Percentiles rank a stretch among this genome's conserved stretches.
phyloP scores from a whole-genome alignment of 2,888 invertebrate species.

The Drosophila putrida region DNA sequence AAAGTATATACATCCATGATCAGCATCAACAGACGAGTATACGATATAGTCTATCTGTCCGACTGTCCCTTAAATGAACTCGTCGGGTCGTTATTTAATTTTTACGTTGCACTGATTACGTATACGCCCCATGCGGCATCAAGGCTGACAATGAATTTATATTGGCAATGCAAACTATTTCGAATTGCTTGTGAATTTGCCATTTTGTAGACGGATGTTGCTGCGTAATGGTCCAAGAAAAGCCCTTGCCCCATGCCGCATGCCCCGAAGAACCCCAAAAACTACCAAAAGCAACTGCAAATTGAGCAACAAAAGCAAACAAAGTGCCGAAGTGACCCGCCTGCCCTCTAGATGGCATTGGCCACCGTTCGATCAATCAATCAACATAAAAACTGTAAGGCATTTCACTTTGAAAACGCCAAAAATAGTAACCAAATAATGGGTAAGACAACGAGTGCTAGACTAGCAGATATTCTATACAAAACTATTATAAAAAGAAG shows the following conservation, averaged over 20 bases:
- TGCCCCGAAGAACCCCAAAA: background rate
- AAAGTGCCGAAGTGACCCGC: conserved; percentile 53
- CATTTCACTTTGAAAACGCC: conserved; percentile 54
- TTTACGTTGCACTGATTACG: conserved; percentile 48
- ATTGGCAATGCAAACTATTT: conserved; percentile 7
- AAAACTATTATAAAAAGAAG: background rate
- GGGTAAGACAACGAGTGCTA: background rate
- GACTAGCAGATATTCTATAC: conserved; percentile 1
- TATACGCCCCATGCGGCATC: conserved; percentile 61
- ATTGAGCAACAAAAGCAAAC: conserved; percentile 45
- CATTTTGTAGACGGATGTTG: conserved; percentile 32
- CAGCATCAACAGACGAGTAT: too few species aligned
- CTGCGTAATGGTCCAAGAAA: conserved; percentile 50
- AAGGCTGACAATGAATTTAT: conserved; percentile 57
- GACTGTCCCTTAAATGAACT: too few species aligned
- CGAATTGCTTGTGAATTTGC: conserved; percentile 15
- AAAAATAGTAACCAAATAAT: conserved; percentile 1
- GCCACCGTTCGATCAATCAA: conserved; percentile 48
- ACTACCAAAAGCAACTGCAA: conserved; percentile 19
- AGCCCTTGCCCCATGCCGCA: conserved; percentile 9
- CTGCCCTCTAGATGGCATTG: conserved; percentile 57
- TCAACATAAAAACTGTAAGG: conserved; percentile 38
- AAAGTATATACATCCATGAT: too few species aligned
- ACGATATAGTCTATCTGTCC: too few species aligned
- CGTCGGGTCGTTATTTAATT: too few species aligned